Conservation (phyloP, 2,888 invertebrate genomes). For the Lasioglossum oenotherae region DNA sequence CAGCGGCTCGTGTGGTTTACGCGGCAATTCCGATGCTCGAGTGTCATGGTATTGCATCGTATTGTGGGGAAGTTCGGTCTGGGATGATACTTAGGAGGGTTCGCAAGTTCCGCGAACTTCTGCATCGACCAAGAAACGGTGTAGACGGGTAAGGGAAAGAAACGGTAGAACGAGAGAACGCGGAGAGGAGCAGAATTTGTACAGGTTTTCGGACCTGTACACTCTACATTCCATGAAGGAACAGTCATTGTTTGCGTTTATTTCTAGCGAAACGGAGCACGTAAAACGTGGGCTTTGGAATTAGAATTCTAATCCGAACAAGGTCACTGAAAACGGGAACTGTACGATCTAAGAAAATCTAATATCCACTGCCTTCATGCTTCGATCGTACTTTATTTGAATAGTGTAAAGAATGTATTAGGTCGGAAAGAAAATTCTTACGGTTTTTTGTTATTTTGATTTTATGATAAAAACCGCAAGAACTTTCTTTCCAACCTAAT, state of each 20-base stretch:
- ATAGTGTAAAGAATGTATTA: too few relatives aligned
- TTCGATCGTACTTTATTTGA: too few relatives aligned
- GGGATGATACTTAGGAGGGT: slow-evolving; percentile 37
- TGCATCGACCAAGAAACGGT: slow-evolving; percentile 29
- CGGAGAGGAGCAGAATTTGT: neutral
- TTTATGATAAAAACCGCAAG: too few relatives aligned
- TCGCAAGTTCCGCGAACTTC: slow-evolving; percentile 47
- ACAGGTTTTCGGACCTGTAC: neutral
- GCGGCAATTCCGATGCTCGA: slow-evolving; percentile 26
- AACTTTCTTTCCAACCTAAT: too few relatives aligned
- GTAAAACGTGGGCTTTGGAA: neutral
- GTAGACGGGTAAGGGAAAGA: neutral
- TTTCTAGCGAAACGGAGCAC: neutral
- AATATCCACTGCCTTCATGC: too few relatives aligned
- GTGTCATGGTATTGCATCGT: slow-evolving; percentile 22
- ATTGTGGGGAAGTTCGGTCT: slow-evolving; percentile 47
- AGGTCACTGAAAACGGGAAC: neutral
- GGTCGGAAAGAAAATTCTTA: too few relatives aligned
- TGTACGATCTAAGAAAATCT: too few relatives aligned
- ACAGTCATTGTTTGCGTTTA: neutral
- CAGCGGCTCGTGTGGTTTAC: neutral
- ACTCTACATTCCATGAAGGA: neutral
- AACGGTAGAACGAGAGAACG: slow-evolving; percentile 24
- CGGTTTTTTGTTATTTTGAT: too few relatives aligned
- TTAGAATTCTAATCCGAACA: neutral